Evolutionary conservation across 2,797 vertebrate genomes (phyloP), one percentile per base, ranked within the genome.

Genomic region (Schizothorax lantsangensis): DNA sequence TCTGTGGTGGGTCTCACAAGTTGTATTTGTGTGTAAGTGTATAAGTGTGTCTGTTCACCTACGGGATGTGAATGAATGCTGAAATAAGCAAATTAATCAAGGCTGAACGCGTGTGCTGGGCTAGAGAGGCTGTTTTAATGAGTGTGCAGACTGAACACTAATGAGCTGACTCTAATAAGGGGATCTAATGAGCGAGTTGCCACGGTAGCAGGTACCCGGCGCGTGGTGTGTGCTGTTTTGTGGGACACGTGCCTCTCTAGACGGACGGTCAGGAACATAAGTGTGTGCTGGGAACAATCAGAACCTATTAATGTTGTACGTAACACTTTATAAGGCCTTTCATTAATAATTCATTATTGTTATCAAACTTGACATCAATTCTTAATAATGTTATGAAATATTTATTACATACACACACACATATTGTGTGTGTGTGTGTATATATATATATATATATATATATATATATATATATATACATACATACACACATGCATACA

Each of bases 171-270:
- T 43, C 83, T 90, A 90, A 90, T 66, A 87, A 85, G 72, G 52
- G 26, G 30, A 81, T 72, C 57, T 74, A 88, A 81, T 64, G 86
- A 85, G 74, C 26, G 49, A 73, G 64, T 73, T 87, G 71, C 83
- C 38, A 78, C n/a, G 78, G 84, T 72, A 83, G 84, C 86, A 79
- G 83, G 77, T 89, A 93, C 92, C 40, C 83, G 93, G 93, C 83
- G 2, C 64, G 79, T 89, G 68, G 79, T 83, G 62, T 4, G 7
- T 36, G 72, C 47, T 78, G 66, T 83, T 40, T 40, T 64, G 23
- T 2, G 59, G 38, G 40, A 36, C 49, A 79, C 26, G 52, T 59
- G 68, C 36, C 64, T 49, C 45, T 69, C 73, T 54, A 49, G 15
- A 75, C 57, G 11, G 54, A 36, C 4, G 21, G 21, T 59, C 38